Conservation (phyloP, 2,797 vertebrate genomes). For the Platyrinchus mystaceus region DNA sequence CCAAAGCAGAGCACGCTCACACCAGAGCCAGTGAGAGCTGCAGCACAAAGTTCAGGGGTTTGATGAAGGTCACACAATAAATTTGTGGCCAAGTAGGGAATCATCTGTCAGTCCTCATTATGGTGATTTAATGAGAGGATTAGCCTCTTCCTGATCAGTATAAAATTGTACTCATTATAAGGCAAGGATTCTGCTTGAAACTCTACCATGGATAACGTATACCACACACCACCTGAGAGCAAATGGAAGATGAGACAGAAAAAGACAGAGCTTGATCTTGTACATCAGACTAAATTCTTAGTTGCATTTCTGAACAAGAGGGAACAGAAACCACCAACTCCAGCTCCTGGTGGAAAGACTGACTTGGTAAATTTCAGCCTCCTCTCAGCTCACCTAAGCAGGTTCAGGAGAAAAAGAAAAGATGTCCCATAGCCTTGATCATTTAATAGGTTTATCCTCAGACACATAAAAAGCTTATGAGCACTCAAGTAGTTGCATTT, state of each 20-base stretch:
- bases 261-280: background rate
- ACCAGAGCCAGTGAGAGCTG: background rate
- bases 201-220: background rate
- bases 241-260: background rate
- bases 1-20: background rate
- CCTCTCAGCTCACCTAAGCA: background rate
- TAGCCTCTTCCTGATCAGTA: background rate
- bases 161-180: background rate
- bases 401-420: background rate
- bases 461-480: background rate
- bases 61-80: background rate
- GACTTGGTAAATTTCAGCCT: background rate
- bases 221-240: background rate
- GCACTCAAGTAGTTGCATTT: background rate
- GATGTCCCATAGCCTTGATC: background rate
- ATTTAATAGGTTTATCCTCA: conserved; percentile 26
- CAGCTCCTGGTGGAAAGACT: background rate
- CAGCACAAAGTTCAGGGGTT: background rate
- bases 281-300: background rate
- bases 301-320: background rate
- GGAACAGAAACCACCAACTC: background rate
- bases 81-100: background rate
- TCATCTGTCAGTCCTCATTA: background rate
- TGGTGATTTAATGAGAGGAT: conserved; percentile 17
- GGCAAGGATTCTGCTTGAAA: background rate